Conservation (phyloP, 2,113 vertebrate genomes). For the Halcyon senegalensis region DNA sequence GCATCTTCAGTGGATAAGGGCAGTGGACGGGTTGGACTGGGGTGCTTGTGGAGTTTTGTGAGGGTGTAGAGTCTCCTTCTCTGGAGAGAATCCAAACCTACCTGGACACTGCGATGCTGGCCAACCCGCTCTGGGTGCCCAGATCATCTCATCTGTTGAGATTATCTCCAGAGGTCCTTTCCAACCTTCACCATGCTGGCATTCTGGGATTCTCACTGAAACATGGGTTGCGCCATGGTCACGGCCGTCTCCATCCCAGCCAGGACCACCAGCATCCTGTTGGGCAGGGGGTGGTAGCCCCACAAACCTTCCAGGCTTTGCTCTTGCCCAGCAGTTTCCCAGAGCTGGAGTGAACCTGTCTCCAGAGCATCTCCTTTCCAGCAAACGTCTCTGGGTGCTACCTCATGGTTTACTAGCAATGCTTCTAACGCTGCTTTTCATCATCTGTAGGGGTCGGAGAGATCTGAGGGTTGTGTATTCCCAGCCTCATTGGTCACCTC, state of each 20-base stretch:
- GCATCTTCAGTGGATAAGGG: neutral
- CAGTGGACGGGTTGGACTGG: neutral
- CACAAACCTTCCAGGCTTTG: neutral
- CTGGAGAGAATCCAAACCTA: neutral
- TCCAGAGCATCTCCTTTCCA: neutral
- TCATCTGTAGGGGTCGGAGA: neutral
- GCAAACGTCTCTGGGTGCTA: neutral
- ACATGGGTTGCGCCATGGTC: rapidly evolving
- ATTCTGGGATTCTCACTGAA: neutral
- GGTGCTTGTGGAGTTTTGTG: too few species aligned
- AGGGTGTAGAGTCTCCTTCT: neutral
- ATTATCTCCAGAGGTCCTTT: neutral
- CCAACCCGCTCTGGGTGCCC: neutral
- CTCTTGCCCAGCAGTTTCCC: rapidly evolving
- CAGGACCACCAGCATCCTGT: rapidly evolving
- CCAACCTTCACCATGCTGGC: neutral
- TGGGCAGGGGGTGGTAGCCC: neutral
- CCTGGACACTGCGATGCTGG: too few species aligned
- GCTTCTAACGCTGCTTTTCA: neutral
- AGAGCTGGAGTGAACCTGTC: rapidly evolving
- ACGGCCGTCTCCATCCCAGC: neutral
- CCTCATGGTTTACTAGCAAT: neutral
- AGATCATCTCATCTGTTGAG: too few species aligned
- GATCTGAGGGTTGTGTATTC: neutral
- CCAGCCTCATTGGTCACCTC: neutral